Percentiles rank a stretch among this genome's conserved stretches.
These are phyloP conservation scores for Dreissena polymorpha DNA, from an alignment of 1,140 invertebrate species.

Conservation along the genomic window DNA sequence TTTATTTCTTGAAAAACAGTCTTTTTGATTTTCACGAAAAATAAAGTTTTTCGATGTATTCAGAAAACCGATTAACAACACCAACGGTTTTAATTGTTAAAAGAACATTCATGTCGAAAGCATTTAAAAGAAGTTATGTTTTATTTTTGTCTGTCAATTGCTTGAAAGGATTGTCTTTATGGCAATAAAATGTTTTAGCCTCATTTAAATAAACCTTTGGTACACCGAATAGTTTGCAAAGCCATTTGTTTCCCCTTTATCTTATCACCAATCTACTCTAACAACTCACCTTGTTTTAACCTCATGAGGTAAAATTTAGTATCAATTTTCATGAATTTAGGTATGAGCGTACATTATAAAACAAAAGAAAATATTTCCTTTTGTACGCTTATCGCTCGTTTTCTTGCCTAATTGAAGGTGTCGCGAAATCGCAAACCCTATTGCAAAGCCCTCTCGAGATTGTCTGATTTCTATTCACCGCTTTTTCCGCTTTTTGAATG, in stretches of 20 bases:
- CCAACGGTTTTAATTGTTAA: too few relatives aligned
- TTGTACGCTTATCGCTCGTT: constrained; percentile 46
- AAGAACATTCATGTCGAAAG: too few relatives aligned
- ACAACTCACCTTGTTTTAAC: constrained; percentile 6
- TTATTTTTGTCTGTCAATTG: too few relatives aligned
- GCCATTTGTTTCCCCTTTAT: constrained; percentile 25
- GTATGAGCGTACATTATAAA: constrained; percentile 45
- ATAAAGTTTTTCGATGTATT: too few relatives aligned
- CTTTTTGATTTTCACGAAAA: too few relatives aligned
- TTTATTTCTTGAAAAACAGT: too few relatives aligned
- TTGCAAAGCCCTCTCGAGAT: not conserved
- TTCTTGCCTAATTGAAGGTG: constrained; percentile 56
- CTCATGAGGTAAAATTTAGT: constrained; percentile 25
- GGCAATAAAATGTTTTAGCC: too few relatives aligned
- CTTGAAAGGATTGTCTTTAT: too few relatives aligned
- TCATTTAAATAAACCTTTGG: not conserved
- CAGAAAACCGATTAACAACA: too few relatives aligned
- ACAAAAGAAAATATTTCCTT: constrained; percentile 56
- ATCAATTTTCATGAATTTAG: constrained; percentile 31
- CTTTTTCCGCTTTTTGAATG: constrained; percentile 51
- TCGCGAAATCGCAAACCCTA: constrained; percentile 16
- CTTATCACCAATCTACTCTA: constrained; percentile 20
- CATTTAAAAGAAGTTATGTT: too few relatives aligned
- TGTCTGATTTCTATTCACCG: constrained; percentile 28
- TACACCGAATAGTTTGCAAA: not conserved